Conservation (phyloP, 2,888 invertebrate species). For the Drosophila peninsularis region DNA sequence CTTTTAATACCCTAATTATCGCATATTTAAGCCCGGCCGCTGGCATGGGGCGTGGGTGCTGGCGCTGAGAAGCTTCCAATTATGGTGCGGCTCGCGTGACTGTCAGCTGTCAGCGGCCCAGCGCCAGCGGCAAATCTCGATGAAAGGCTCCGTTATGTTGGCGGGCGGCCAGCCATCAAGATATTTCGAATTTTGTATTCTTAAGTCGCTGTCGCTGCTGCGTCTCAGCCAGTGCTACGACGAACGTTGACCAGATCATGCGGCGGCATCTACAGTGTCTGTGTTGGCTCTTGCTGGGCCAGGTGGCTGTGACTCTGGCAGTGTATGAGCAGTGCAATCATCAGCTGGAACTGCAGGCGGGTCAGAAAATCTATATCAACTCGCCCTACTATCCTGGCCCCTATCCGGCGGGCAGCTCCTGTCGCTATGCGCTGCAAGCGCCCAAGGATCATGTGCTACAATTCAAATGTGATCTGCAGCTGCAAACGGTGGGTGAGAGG, state of each 20-base stretch:
- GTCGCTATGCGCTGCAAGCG: constrained; percentile 80
- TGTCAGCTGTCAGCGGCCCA: constrained; percentile 33
- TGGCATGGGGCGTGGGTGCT: constrained; percentile 43
- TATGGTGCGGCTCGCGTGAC: constrained; percentile 63
- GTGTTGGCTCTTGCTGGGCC: constrained; percentile 17
- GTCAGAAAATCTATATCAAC: constrained; percentile 78
- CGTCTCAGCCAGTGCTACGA: constrained; percentile 48
- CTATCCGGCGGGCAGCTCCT: constrained; percentile 82
- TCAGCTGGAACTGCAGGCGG: constrained; percentile 68
- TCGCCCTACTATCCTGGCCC: constrained; percentile 82
- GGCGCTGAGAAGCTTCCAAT: constrained; percentile 36
- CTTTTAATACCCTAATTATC: constrained; percentile 67
- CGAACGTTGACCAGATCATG: constrained; percentile 56
- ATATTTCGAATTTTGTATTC: constrained; percentile 47
- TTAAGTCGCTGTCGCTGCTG: constrained; percentile 46
- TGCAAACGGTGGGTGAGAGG: constrained; percentile 74
- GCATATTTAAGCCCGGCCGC: constrained; percentile 39
- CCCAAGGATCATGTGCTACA: constrained; percentile 78
- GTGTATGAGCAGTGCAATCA: constrained; percentile 82
- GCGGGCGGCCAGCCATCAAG: constrained; percentile 16
- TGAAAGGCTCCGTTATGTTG: constrained; percentile 45
- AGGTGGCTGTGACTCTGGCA: constrained; percentile 17
- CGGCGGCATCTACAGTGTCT: constrained; percentile 17
- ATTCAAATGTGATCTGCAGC: constrained; percentile 77
- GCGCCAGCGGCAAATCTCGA: constrained; percentile 39